Evolutionary conservation across 2,113 vertebrate genomes (phyloP), one percentile per base, ranked within the genome.

Genomic region (Hippocampus barbouri): DNA sequence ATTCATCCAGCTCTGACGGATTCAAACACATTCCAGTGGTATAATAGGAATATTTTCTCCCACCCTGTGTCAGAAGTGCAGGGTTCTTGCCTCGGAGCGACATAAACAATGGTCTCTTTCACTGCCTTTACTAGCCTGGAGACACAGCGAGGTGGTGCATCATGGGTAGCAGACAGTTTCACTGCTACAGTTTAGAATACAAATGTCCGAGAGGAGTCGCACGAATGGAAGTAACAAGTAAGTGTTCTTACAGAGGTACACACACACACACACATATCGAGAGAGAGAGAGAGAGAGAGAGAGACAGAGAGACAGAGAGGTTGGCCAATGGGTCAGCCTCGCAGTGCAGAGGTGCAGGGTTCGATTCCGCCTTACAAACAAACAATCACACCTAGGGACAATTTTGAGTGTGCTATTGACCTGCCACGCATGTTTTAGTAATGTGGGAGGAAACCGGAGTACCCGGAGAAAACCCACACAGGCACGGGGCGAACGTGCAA

Each of bases 31-130:
- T 92, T 91, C 88, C 89, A 86, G 73, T 53, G 66, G 74, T 79
- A 83, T 86, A 86, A 90, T 85, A 82, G 86, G 80, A 87, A 89
- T 87, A 68, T 75, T 85, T 85, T 88, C 88, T 87, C 91, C 90
- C 88, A 89, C 90, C 90, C 80, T 27, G 86, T 88, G 85, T 90
- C 85, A 89, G 82, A 90, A 91, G 88, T 88, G 83, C 87, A 88
- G 87, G 86, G 87, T 86, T 85, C 86, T 89, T 90, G 89, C 88
- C 88, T 87, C 63, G 64, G 78, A 87, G 81, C 78, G 83, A 85
- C 79, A 68, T 30, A 78, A 88, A 92, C 91, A 92, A 93, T 91
- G 79, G 80, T 63, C 82, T 87, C 92, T 90, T 93, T 93, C 90
- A 93, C 72, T 79, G 75, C 72, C 74, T 81, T 65, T 45, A 34